Base-by-base conservation (phyloP, 2,113 vertebrate genomes). In the Isurus oxyrinchus region DNA sequence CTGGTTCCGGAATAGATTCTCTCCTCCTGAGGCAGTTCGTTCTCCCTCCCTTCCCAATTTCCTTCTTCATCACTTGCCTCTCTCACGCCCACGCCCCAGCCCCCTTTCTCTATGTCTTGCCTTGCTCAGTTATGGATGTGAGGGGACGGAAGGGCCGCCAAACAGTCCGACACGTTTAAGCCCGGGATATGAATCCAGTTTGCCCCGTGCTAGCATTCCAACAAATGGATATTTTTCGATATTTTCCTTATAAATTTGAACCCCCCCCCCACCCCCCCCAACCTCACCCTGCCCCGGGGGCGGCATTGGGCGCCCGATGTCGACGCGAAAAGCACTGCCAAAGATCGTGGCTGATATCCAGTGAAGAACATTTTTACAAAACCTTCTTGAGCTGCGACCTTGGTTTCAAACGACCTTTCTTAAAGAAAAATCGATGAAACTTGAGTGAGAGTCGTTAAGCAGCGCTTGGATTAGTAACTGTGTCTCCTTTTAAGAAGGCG, bases 401-500 rank as follows among this genome's bases (percentile, higher is more conserved):
- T 98, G 97, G 0, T 44, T 97, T 96, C 16, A 7, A 21, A 95
- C 96, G 93, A 96, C 96, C 97, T 96, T 95, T 53, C 0, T 11
- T 90, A 96, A 88, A 44, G 14, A 19, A 66, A 76, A 72, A 96
- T 63, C 35, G 19, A 90, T 96, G n/a, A 96, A 94, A 53, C 57
- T 76, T 94, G 91, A 97, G 96, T 84, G 91, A 97, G 96, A 97
- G 97, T 97, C 97, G 97, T 97, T 97, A 69, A 5, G 61, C 96
- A 31, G 96, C 97, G 97, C 97, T 97, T 95, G 97, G 97, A 97
- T 98, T 97, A 97, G 97, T 97, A 97, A 96, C 97, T 76, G 31
- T 6, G 97, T 97, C 96, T 97, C 97, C 96, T 97, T 96, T 97
- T 97, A 97, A 97, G 97, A 97, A 98, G 98, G 97, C 96, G 96